These are phyloP conservation scores for Sminthurides aquaticus DNA, from an alignment of 2,888 invertebrate genomes.

Conservation along the genomic window DNA sequence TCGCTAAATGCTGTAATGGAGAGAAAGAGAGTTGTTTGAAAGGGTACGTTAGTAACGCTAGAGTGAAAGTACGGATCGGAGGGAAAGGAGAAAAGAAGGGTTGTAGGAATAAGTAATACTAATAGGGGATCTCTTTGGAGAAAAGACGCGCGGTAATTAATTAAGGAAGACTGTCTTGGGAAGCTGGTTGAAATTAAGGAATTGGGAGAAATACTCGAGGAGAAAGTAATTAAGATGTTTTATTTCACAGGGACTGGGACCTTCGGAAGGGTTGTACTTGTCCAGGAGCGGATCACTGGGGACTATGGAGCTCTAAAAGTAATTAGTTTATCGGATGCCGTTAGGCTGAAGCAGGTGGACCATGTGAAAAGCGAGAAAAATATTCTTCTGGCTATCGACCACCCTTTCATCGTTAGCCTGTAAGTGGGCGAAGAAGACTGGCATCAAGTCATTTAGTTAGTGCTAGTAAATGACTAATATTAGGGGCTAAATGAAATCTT, in stretches of 20 bases:
- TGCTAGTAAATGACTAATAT: neutral
- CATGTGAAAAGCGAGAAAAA: conserved; percentile 96
- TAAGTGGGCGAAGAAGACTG: too few relatives aligned
- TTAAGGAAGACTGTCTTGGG: too few relatives aligned
- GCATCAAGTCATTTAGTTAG: conserved; percentile 25
- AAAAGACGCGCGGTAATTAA: too few relatives aligned
- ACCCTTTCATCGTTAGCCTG: conserved; percentile 94
- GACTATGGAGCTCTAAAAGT: conserved; percentile 90
- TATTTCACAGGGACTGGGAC: conserved; percentile 77
- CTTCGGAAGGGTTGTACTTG: conserved; percentile 88
- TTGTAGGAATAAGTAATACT: too few relatives aligned
- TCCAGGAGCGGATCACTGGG: conserved; percentile 71
- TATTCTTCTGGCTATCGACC: conserved; percentile 79
- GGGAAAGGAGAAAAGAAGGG: too few relatives aligned
- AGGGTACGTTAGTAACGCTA: too few relatives aligned
- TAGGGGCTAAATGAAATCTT: neutral
- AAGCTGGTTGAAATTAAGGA: neutral
- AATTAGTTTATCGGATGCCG: conserved; percentile 84
- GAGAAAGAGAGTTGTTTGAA: too few relatives aligned
- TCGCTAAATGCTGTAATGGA: too few relatives aligned
- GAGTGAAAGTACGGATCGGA: too few relatives aligned
- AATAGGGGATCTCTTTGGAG: too few relatives aligned
- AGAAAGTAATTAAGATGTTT: too few relatives aligned
- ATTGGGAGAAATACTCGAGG: neutral
- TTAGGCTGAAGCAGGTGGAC: conserved; percentile 89